phyloP scores from a whole-genome alignment of 1,140 invertebrate species.

The Penaeus japonicus region DNA sequence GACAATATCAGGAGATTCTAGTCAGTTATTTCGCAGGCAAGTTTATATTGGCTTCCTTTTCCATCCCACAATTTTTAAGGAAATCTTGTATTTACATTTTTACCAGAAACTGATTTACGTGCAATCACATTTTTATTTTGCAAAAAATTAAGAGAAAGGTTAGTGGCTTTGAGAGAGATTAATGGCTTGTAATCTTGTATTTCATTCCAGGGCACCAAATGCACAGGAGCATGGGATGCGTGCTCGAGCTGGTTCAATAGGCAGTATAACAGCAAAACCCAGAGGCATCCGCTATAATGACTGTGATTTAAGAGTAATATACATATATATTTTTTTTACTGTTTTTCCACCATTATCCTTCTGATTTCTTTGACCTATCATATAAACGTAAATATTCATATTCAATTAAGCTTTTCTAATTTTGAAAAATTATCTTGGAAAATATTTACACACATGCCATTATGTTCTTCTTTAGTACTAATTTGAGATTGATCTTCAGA shows the following conservation, averaged over 20 bases:
- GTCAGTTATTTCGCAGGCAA: constrained; percentile 57
- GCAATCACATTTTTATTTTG: not conserved
- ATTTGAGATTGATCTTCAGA: too few species aligned
- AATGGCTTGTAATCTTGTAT: not conserved
- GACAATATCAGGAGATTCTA: constrained; percentile 59
- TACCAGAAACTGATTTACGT: not conserved
- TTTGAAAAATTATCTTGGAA: too few species aligned
- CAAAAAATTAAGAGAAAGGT: too few species aligned
- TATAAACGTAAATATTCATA: not conserved
- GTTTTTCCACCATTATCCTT: not conserved
- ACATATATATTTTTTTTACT: not conserved
- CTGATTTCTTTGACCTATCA: not conserved
- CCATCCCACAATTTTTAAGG: not conserved
- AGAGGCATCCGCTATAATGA: constrained; percentile 30
- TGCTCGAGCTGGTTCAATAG: constrained; percentile 50
- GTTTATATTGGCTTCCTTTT: not conserved
- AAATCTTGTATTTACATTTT: not conserved
- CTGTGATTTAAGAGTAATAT: constrained; percentile 52
- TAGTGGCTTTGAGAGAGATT: too few species aligned
- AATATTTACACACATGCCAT: too few species aligned
- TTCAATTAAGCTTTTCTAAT: too few species aligned
- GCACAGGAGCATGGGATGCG: constrained; percentile 26
- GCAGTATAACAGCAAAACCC: constrained; percentile 28
- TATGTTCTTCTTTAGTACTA: too few species aligned
- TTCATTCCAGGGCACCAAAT: not conserved